Base-by-base conservation (phyloP, 2,888 invertebrate genomes). In the Merodon equestris region DNA sequence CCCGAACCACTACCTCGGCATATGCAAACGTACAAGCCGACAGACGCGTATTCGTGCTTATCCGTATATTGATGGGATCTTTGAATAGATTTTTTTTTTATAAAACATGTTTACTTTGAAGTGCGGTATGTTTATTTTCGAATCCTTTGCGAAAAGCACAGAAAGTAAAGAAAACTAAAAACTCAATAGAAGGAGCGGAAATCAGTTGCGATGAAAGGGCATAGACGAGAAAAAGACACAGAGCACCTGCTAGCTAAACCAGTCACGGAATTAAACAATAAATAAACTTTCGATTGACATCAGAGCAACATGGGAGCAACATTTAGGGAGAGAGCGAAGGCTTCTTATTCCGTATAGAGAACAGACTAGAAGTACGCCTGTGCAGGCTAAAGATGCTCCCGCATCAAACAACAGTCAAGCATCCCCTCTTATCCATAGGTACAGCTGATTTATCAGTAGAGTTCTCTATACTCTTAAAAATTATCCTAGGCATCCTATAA, bases 401-500 rank as follows among this genome's bases (percentile, higher is more conserved):
- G 51, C 73, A 63, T 42, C 48, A 60, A 13, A 63, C 73, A 73
- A 58, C 68, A 79, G 58, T 70, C 74, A 64, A 64, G 64, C 68
- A 79, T 74, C 74, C 74, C 74, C 79, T 79, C 63, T 74, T 50
- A 17, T 58, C 63, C 70, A 60, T 64, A 79, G 79, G 70, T 79
- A 79, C 79, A 79, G 79, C 79, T 79, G 79, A 79, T 74, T 79
- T 79, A 64, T 70, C 72, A 57, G 57, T 44, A 51, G 18, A 58
- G 64, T 64, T 72, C 64, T 79, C 79, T 79, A 70, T 68, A 79
- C 74, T 73, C 73, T 63, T 54, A 63, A 45, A 68, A 51, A 60
- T 56, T 19, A 60, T 57, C 44, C 14, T 45, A 63, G 48, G 14
- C 47, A 54, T 27, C 7, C 27, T 27, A 27, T 27, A 27, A 4